These are phyloP conservation scores for Acrobasis repandana DNA, from an alignment of 2,888 invertebrate species.

Conservation along the genomic window DNA sequence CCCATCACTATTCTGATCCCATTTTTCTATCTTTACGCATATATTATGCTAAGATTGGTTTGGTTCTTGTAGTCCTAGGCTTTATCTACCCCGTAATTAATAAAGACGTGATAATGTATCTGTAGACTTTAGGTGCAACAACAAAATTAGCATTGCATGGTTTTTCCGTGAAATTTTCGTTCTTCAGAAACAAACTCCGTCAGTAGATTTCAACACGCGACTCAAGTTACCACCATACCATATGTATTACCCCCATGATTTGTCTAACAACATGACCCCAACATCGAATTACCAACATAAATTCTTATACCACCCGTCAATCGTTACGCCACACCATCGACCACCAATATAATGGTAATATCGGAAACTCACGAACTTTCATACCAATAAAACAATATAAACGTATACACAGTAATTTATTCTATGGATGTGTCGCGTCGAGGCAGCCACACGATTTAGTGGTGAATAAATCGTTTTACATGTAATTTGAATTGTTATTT, in stretches of 20 bases:
- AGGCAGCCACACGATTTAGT: slow-evolving; percentile 15
- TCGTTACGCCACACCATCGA: slow-evolving; percentile 35
- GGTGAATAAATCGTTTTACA: slow-evolving; percentile 18
- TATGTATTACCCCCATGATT: neutral
- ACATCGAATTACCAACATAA: slow-evolving; percentile 15
- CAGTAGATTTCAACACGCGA: no score
- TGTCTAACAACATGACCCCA: slow-evolving; percentile 1
- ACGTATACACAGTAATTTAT: slow-evolving; percentile 77
- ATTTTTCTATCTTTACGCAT: no score
- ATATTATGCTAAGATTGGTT: no score
- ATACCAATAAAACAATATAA: slow-evolving; percentile 79
- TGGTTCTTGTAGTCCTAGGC: no score
- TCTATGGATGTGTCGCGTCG: slow-evolving; percentile 44
- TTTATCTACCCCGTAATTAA: no score
- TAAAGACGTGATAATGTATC: no score
- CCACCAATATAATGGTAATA: slow-evolving; percentile 57
- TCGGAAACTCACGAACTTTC: slow-evolving; percentile 66
- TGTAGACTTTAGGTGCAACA: no score
- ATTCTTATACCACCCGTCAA: neutral
- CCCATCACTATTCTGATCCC: no score
- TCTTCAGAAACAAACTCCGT: no score
- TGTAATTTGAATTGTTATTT: slow-evolving; percentile 20
- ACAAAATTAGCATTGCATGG: no score
- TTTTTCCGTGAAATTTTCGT: no score
- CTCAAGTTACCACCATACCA: no score